Evolutionary conservation across 2,888 invertebrate species (phyloP).

Genomic region (Lordiphosa fenestrarum): DNA sequence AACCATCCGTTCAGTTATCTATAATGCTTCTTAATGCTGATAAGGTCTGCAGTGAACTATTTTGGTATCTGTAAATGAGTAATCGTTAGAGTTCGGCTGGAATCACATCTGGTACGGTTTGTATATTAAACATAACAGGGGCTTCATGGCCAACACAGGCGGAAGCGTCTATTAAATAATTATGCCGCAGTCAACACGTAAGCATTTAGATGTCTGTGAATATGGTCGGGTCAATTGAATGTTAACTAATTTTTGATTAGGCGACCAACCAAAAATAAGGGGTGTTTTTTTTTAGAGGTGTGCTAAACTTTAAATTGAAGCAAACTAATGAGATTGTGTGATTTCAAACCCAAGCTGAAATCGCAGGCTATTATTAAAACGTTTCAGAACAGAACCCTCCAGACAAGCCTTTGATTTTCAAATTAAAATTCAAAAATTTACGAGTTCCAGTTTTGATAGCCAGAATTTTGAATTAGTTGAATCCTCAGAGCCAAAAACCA

Average conservation of each 20-base stretch:
- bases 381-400: too few species aligned
- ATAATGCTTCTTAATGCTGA: conserved; percentile 12
- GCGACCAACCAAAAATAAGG: neutral
- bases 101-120: conserved; percentile 21
- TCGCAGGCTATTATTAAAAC: too few species aligned
- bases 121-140: too few species aligned
- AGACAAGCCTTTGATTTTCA: too few species aligned
- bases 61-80: conserved; percentile 39
- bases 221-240: conserved; percentile 3
- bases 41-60: conserved; percentile 26
- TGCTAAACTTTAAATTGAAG: too few species aligned
- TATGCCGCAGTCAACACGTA: conserved; percentile 14
- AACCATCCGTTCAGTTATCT: conserved; percentile 12
- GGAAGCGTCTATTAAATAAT: conserved; percentile 12
- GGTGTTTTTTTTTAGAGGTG: neutral
- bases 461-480: too few species aligned
- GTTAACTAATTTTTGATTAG: conserved; percentile 1
- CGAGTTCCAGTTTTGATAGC: too few species aligned
- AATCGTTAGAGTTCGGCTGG: conserved; percentile 18
- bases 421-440: too few species aligned
- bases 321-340: too few species aligned
- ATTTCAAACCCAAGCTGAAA: too few species aligned
- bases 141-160: neutral
- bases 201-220: neutral
- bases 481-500: too few species aligned